Evolutionary conservation across 1,140 invertebrate genomes (phyloP).

Genomic region (Drosophila sechellia): DNA sequence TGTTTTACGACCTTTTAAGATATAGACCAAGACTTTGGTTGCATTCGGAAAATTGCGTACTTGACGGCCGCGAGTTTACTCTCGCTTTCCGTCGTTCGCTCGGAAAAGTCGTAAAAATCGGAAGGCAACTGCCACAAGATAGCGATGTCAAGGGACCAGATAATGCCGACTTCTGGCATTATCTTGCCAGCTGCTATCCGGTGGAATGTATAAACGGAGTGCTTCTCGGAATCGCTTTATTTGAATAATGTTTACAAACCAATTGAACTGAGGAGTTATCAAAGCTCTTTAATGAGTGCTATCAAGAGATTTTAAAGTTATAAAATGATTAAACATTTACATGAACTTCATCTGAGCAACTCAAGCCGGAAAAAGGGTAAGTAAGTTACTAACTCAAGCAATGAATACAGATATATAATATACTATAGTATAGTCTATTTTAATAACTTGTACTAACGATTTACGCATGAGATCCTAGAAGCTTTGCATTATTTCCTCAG

Average conservation of each 20-base stretch:
- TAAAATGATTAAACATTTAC: too few relatives aligned
- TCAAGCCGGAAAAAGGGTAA: too few relatives aligned
- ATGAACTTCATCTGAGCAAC: too few relatives aligned
- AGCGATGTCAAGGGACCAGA: conserved; percentile 58
- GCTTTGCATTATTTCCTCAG: background rate
- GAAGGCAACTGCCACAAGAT: conserved; percentile 62
- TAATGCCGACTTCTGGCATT: conserved; percentile 45
- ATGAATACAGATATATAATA: too few relatives aligned
- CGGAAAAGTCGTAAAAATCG: conserved; percentile 69
- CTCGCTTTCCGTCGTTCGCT: conserved; percentile 33
- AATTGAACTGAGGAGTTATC: conserved; percentile 21
- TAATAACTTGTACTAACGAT: too few relatives aligned
- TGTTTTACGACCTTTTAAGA: conserved; percentile 73
- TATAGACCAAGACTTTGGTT: conserved; percentile 69
- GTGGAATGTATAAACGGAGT: conserved; percentile 10
- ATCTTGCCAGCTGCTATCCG: conserved; percentile 49
- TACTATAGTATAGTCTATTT: too few relatives aligned
- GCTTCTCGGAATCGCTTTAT: conserved; percentile 23
- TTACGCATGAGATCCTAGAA: background rate
- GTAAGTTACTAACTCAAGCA: too few relatives aligned
- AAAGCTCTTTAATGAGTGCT: background rate
- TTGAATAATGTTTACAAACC: conserved; percentile 42
- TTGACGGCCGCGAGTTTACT: conserved; percentile 48
- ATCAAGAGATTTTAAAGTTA: too few relatives aligned
- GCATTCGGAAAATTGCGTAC: conserved; percentile 64